Conservation (phyloP, 2,113 vertebrate genomes). For the Raja brachyura region DNA sequence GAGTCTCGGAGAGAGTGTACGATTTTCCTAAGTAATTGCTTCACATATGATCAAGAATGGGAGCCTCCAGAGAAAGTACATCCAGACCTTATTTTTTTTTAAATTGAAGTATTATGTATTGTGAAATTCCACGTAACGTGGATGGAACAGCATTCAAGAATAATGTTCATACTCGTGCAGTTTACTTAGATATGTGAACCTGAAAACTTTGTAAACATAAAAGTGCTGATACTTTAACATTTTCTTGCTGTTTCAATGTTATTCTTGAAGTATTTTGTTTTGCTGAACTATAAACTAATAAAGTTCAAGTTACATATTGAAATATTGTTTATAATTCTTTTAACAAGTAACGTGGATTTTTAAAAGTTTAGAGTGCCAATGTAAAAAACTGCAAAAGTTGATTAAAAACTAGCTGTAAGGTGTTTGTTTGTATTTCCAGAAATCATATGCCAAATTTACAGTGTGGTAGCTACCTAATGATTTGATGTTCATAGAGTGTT, state of each 20-base stretch:
- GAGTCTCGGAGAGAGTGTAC: background rate
- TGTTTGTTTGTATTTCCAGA: background rate
- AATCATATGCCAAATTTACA: background rate
- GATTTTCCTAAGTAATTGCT: slow-evolving; percentile 30
- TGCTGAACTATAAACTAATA: slow-evolving; percentile 27
- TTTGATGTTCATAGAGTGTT: background rate
- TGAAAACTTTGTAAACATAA: slow-evolving; percentile 15
- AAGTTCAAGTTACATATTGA: background rate
- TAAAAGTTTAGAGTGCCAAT: background rate
- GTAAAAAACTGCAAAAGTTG: background rate
- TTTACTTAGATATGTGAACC: slow-evolving; percentile 13
- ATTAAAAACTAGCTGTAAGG: background rate
- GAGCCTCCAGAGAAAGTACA: slow-evolving; percentile 37
- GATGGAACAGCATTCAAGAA: slow-evolving; percentile 28
- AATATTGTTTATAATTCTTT: background rate
- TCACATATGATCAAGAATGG: slow-evolving; percentile 31
- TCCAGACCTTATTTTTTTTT: slow-evolving; percentile 8
- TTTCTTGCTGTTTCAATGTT: background rate
- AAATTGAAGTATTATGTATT: slow-evolving; percentile 22
- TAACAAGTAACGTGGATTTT: background rate
- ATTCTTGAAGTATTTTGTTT: slow-evolving; percentile 10
- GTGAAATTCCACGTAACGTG: slow-evolving; percentile 27
- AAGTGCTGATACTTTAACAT: background rate
- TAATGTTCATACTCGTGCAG: slow-evolving; percentile 2
- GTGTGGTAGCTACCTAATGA: background rate